These are phyloP conservation scores for Ascidia mentula DNA, from an alignment of 23 tunicate genomes.

Conservation along the genomic window DNA sequence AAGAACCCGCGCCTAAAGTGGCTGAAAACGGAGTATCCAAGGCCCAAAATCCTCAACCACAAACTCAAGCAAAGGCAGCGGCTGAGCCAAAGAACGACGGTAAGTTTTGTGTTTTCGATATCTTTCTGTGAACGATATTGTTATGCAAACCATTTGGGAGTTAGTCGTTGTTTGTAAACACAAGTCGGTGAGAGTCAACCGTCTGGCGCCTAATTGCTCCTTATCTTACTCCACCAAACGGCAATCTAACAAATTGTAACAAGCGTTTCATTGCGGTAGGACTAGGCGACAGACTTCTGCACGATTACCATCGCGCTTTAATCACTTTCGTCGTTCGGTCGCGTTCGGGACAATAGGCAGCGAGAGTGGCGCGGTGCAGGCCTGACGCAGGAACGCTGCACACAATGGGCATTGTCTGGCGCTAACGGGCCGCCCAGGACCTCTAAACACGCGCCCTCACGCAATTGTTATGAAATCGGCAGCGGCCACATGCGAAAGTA, in stretches of 20 bases:
- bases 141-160: background rate
- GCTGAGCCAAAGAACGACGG: background rate
- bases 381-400: background rate
- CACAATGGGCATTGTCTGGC: conserved; percentile 1
- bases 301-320: background rate
- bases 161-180: background rate
- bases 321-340: background rate
- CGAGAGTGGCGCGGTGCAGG: conserved; percentile 9
- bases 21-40: background rate
- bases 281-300: background rate
- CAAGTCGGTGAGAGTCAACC: background rate
- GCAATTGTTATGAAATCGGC: conserved; percentile 10
- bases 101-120: background rate
- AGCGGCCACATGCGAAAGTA: background rate
- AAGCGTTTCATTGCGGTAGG: background rate
- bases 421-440: background rate
- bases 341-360: conserved; percentile 8
- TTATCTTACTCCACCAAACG: background rate
- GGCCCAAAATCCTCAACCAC: background rate
- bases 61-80: background rate
- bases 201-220: background rate
- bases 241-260: background rate
- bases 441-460: conserved; percentile 6
- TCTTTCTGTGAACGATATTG: background rate
- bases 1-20: background rate